Percentiles rank a stretch among this genome's conserved stretches.
Evolutionary conservation across 2,113 vertebrate genomes (phyloP).

Genomic region (Prietella phreatophila): DNA sequence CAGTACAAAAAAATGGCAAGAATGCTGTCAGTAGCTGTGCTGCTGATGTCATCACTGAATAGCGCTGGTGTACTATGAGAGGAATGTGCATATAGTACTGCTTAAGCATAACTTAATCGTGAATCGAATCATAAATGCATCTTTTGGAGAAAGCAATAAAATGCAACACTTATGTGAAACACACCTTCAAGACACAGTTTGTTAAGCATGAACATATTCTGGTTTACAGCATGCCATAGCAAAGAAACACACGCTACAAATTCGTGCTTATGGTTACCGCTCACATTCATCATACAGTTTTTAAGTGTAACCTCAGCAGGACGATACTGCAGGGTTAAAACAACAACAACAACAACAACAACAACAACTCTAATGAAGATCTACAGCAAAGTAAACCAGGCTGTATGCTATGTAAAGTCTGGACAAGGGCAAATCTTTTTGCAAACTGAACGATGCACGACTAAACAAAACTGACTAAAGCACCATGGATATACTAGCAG

Average conservation of each 20-base stretch:
- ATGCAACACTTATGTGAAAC: not conserved
- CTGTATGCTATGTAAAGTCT: not conserved
- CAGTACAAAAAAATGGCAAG: conserved; percentile 17
- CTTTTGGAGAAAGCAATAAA: not conserved
- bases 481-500: not conserved
- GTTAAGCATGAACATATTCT: conserved; percentile 13
- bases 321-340: not conserved
- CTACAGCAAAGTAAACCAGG: not conserved
- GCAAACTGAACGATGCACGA: not conserved
- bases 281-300: not conserved
- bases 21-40: conserved; percentile 8
- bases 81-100: not conserved
- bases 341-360: not conserved
- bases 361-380: not conserved
- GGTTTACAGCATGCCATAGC: not conserved
- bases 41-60: conserved; percentile 21
- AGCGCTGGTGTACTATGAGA: not conserved
- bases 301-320: not conserved
- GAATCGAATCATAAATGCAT: not conserved
- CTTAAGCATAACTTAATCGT: not conserved
- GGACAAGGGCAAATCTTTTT: not conserved
- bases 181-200: not conserved
- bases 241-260: not conserved
- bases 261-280: not conserved
- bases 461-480: conserved; percentile 7